phyloP scores from a whole-genome alignment of 2,888 invertebrate genomes.

The Eupelmus urozonus region DNA sequence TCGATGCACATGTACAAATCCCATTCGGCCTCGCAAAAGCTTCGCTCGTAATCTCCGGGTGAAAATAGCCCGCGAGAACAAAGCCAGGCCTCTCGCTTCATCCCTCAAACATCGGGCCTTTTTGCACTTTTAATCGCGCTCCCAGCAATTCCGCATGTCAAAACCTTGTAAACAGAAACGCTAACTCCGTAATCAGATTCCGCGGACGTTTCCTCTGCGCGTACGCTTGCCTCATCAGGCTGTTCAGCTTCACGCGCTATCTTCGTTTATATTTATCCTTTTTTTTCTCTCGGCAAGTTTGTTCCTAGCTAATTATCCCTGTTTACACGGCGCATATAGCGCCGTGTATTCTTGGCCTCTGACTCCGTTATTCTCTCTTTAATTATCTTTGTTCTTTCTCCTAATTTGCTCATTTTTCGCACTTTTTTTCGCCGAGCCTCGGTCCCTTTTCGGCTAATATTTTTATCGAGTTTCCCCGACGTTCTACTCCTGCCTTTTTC shows the following conservation, averaged over 20 bases:
- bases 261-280: background rate
- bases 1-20: no score
- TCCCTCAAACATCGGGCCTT: background rate
- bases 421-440: no score
- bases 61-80: constrained; percentile 27
- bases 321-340: background rate
- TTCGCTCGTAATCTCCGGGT: no score
- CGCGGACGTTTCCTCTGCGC: background rate
- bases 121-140: constrained; percentile 47
- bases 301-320: constrained; percentile 32
- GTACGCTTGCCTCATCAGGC: background rate
- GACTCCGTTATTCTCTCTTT: constrained; percentile 5
- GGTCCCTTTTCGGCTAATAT: background rate
- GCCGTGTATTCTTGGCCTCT: no score
- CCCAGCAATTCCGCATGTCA: constrained; percentile 19
- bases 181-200: constrained; percentile 46
- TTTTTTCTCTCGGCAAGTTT: background rate
- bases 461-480: background rate
- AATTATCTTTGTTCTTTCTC: background rate
- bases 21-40: no score
- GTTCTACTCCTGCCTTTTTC: background rate
- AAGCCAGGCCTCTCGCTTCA: background rate
- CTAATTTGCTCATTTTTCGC: background rate
- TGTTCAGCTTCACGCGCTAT: background rate
- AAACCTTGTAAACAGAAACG: constrained; percentile 41